Conservation (phyloP, 2,113 vertebrate species). For the Corvus hawaiiensis region DNA sequence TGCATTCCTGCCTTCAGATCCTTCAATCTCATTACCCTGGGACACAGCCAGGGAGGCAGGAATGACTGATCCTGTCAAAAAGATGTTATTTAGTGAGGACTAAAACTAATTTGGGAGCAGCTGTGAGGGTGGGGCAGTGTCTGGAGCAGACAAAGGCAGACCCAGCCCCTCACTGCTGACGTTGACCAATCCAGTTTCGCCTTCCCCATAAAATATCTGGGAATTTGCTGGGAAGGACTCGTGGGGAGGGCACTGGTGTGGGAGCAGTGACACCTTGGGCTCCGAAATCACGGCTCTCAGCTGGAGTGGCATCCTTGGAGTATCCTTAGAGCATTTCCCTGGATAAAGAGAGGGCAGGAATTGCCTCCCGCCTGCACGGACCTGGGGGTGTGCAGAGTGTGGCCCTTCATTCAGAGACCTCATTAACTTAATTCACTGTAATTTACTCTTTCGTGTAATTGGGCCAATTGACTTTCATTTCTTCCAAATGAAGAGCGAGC, state of each 20-base stretch:
- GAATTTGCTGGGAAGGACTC: not conserved
- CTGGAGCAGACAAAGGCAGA: not conserved
- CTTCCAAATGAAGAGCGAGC: not conserved
- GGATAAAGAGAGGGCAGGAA: not conserved
- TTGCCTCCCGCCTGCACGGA: not conserved
- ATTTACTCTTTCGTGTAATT: not conserved
- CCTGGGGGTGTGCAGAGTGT: fast-evolving
- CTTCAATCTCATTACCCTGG: not conserved
- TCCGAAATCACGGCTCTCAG: fast-evolving
- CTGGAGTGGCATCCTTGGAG: not conserved
- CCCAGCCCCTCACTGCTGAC: not conserved
- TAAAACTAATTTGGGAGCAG: not conserved
- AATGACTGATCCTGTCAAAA: not conserved
- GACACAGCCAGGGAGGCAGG: not conserved
- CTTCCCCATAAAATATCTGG: not conserved
- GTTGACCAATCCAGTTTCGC: not conserved
- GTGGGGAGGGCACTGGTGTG: not conserved
- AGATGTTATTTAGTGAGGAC: not conserved
- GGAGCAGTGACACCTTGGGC: not conserved
- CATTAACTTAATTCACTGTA: not conserved
- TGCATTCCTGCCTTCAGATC: not conserved
- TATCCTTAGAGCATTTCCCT: not conserved
- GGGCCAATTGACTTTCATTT: not conserved
- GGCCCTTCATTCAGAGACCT: not conserved
- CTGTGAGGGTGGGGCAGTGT: not conserved